Evolutionary conservation across 2,888 invertebrate genomes (phyloP), one percentile per base, ranked within the genome.

Genomic region (Beris morrisii): DNA sequence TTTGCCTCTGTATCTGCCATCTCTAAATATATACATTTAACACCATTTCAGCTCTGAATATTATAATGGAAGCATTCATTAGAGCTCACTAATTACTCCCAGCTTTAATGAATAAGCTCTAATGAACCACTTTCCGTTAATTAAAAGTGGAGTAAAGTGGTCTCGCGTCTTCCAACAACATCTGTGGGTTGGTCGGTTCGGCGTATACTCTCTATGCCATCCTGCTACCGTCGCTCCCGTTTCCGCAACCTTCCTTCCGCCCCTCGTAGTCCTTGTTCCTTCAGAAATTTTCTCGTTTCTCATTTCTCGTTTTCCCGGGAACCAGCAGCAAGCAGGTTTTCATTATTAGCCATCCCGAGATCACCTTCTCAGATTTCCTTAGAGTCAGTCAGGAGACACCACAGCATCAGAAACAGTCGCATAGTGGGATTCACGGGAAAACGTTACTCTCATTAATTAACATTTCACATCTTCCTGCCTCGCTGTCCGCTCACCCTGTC

Each of bases 121-220:
- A 90, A 90, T 90, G 90, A 90, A 90, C 89, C 89, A 89, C 90
- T 90, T 89, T 90, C 88, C 89, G 89, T 89, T 89, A 90, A 90
- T 90, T 89, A 90, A 89, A 90, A 89, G 86, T 88, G 82, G 84
- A 84, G 83, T 82, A 72, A 73, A 73, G 73, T 73, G 72, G 73
- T 73, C 72, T 73, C 72, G 71, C 69, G 69, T 72, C 73, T 72
- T 67, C 65, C 63, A 61, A 64, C 66, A 69, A 65, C 78, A 69
- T 69, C 67, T 67, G 64, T 66, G 67, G 67, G 67, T 66, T 65
- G 65, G 66, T 66, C 65, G 65, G 61, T 43, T 65, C 48, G 61
- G 44, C 55, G 52, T 56, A 52, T 65, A 59, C 50, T 53, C 56
- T 48, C 61, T 43, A 22, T 65, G 38, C 52, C 50, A 57, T 65